These are phyloP conservation scores for Morus bassanus DNA, from an alignment of 2,797 vertebrate genomes.

Conservation along the genomic window DNA sequence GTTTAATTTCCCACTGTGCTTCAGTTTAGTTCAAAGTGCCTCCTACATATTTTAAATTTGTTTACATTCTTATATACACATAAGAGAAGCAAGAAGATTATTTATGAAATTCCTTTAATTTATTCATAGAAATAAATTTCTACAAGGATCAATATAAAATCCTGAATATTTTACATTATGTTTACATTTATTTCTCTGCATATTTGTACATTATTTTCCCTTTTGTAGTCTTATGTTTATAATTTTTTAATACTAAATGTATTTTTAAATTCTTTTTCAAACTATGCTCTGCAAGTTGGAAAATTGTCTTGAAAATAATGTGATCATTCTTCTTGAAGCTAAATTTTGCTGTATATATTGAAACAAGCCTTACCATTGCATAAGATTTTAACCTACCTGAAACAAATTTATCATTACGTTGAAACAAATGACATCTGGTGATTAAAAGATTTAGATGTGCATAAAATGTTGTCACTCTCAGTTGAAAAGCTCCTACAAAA, in stretches of 20 bases:
- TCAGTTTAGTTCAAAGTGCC: slow-evolving; percentile 15
- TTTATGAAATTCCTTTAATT: background rate
- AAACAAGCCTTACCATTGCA: background rate
- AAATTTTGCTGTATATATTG: background rate
- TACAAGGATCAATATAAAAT: background rate
- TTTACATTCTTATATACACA: background rate
- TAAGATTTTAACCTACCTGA: background rate
- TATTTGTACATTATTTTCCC: background rate
- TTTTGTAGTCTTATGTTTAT: background rate
- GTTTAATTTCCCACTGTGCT: background rate
- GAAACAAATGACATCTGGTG: background rate
- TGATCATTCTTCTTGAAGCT: background rate
- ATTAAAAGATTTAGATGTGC: background rate
- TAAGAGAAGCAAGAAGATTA: background rate
- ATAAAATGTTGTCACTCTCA: background rate
- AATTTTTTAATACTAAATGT: background rate
- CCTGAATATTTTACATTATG: background rate
- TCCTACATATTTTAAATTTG: slow-evolving; percentile 15
- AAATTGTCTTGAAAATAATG: background rate
- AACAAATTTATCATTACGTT: background rate
- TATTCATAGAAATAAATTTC: background rate
- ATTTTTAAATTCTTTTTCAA: background rate
- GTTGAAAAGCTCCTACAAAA: background rate
- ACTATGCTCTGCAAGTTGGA: background rate
- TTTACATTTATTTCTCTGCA: background rate